phyloP scores from a whole-genome alignment of 2,113 vertebrate genomes.

The Furnarius figulus region DNA sequence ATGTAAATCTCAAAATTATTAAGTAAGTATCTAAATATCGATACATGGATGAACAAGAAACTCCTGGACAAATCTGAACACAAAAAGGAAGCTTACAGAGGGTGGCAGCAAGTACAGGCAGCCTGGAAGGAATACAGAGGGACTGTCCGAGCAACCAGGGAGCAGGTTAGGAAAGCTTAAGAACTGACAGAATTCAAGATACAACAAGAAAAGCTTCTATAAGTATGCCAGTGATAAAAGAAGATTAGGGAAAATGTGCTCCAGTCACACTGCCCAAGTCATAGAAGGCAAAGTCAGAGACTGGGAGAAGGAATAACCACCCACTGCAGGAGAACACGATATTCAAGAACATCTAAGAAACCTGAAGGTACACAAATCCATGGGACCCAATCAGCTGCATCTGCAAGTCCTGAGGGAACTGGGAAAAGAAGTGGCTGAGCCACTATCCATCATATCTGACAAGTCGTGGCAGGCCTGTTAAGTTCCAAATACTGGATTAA shows the following conservation, averaged over 20 bases:
- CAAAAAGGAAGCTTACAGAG: background rate
- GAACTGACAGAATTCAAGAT: background rate
- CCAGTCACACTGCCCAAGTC: background rate
- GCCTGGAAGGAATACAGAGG: background rate
- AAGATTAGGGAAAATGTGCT: background rate
- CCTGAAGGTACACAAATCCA: background rate
- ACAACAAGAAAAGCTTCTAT: background rate
- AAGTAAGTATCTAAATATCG: background rate
- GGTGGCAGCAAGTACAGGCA: background rate
- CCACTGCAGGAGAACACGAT: background rate
- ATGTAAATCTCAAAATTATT: constrained; percentile 2
- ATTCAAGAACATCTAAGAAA: background rate
- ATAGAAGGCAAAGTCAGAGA: background rate
- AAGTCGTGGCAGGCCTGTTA: rapidly evolving
- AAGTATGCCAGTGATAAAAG: background rate
- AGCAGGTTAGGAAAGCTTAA: background rate
- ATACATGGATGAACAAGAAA: background rate
- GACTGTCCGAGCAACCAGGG: background rate
- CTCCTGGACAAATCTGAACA: background rate
- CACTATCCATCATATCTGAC: background rate
- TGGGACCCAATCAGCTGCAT: background rate
- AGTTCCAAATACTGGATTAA: background rate
- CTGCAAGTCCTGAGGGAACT: background rate
- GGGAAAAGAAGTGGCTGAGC: background rate
- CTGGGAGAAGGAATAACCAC: background rate